phyloP scores from a whole-genome alignment of 1,140 invertebrate species.

The Apocrypta bakeri region DNA sequence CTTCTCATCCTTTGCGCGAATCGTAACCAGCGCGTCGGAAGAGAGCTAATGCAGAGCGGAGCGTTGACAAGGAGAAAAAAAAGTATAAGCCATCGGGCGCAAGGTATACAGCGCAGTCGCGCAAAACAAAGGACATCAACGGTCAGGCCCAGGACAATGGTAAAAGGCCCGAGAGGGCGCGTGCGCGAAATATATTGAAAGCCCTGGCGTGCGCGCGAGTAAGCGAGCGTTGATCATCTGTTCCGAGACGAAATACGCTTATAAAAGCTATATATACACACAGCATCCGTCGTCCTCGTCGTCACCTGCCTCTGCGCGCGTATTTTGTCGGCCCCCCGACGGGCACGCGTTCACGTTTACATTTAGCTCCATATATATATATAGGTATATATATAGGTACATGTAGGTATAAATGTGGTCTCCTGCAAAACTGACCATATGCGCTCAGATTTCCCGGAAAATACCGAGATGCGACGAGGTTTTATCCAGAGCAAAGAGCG shows the following conservation, averaged over 20 bases:
- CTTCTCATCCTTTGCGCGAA: neutral
- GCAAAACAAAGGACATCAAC: conserved; percentile 45
- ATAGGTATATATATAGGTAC: neutral
- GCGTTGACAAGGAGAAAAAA: conserved; percentile 23
- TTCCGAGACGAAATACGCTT: conserved; percentile 31
- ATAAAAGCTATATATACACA: neutral
- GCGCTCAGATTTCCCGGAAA: conserved; percentile 17
- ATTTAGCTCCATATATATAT: neutral
- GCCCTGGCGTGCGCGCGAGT: neutral
- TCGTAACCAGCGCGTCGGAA: neutral
- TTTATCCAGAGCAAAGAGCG: neutral
- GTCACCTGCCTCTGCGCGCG: conserved; percentile 13
- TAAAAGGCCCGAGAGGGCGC: conserved; percentile 24
- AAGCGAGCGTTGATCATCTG: conserved; percentile 41
- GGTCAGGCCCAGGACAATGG: conserved; percentile 24
- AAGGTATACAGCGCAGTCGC: neutral
- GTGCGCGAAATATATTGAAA: conserved; percentile 45
- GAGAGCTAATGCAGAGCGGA: neutral
- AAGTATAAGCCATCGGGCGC: neutral
- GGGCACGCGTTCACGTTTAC: conserved; percentile 19
- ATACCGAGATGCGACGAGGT: neutral
- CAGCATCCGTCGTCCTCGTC: neutral
- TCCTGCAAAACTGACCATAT: conserved; percentile 8
- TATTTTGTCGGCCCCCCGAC: conserved; percentile 12
- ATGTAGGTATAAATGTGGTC: neutral